These are phyloP conservation scores for Hippocampus abdominalis DNA, from an alignment of 2,113 vertebrate genomes.

Conservation along the genomic window DNA sequence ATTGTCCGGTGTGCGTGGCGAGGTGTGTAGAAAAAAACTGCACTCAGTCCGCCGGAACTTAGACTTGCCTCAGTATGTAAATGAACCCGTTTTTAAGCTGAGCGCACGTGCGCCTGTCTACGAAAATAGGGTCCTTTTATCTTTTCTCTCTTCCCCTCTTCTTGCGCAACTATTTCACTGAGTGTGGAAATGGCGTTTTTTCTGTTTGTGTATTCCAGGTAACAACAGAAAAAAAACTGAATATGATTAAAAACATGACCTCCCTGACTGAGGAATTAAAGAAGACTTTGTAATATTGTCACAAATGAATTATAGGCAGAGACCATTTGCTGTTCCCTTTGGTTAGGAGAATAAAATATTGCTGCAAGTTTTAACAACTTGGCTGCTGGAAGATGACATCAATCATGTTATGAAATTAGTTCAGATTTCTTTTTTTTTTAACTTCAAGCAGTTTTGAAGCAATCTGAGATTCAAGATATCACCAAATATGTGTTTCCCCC, in stretches of 20 bases:
- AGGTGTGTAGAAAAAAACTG: no score
- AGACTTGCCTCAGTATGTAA: no score
- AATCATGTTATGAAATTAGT: conserved; percentile 25
- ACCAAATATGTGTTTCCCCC: conserved; percentile 14
- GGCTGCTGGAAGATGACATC: conserved; percentile 35
- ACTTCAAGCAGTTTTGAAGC: conserved; percentile 18
- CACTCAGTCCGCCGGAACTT: no score
- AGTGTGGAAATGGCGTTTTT: no score
- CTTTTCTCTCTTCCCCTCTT: no score
- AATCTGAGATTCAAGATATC: conserved; percentile 32
- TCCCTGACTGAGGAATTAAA: not conserved
- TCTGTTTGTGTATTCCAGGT: not conserved
- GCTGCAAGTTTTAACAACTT: conserved; percentile 7
- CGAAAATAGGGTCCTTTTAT: no score
- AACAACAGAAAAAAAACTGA: not conserved
- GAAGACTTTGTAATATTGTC: not conserved
- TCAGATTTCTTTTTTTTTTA: conserved; percentile 23
- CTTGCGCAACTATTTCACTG: not conserved
- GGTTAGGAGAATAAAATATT: conserved; percentile 27
- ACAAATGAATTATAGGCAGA: conserved; percentile 24
- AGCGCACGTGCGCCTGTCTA: no score
- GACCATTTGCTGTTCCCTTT: conserved; percentile 29
- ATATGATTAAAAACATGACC: not conserved
- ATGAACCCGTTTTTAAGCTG: no score
- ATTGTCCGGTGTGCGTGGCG: no score